Conservation (phyloP, 2,888 invertebrate genomes). For the Clistopyga incitator region DNA sequence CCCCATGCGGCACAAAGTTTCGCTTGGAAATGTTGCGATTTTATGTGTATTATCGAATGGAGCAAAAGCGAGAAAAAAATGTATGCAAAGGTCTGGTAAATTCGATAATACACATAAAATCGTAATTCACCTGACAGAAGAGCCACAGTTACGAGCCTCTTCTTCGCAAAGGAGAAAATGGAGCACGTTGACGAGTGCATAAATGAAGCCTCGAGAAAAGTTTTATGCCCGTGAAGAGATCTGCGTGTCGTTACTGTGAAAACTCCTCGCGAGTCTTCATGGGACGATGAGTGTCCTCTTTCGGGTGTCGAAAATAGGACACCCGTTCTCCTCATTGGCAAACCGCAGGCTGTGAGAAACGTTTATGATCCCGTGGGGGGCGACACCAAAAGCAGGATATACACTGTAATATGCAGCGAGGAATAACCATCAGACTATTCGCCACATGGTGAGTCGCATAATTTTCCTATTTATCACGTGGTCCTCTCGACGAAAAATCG, state of each 20-base stretch:
- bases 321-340: conserved; percentile 13
- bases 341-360: conserved; percentile 14
- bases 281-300: conserved; percentile 45
- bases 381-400: conserved; percentile 1
- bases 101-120: conserved; percentile 11
- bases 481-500: background rate
- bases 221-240: conserved; percentile 24
- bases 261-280: conserved; percentile 9
- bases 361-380: conserved; percentile 13
- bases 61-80: background rate
- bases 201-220: background rate
- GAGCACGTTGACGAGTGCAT: conserved; percentile 19
- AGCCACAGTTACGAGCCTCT: conserved; percentile 13
- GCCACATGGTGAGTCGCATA: conserved; percentile 58
- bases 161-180: conserved; percentile 46
- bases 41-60: too few species aligned
- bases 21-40: too few species aligned
- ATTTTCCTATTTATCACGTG: conserved; percentile 70
- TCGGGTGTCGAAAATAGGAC: conserved; percentile 47
- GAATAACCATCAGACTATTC: conserved; percentile 1
- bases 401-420: conserved; percentile 13
- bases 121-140: conserved; percentile 49
- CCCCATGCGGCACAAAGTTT: background rate
- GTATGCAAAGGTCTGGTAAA: conserved; percentile 1
- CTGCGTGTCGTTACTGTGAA: conserved; percentile 21